These are phyloP conservation scores for Clarias laeviceps DNA, from an alignment of 2,797 vertebrate genomes.

Conservation along the genomic window DNA sequence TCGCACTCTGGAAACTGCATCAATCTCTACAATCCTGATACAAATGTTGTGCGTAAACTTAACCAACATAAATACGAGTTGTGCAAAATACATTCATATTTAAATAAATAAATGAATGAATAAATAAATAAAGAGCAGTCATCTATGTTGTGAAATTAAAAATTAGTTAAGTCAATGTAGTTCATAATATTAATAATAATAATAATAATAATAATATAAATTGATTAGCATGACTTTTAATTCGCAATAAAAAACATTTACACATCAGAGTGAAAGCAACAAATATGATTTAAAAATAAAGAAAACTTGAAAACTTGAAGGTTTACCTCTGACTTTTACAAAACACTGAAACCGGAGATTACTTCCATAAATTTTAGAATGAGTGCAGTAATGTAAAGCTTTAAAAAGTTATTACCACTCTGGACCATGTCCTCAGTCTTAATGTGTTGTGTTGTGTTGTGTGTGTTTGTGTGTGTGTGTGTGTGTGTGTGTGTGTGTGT, in stretches of 20 bases:
- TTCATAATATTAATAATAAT: too few species aligned
- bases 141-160: background rate
- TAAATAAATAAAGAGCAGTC: background rate
- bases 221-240: background rate
- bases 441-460: too few species aligned
- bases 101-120: background rate
- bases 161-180: background rate
- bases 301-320: background rate
- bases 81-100: background rate
- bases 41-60: background rate
- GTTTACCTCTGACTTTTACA: background rate
- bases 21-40: conserved; percentile 3
- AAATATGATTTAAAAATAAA: background rate
- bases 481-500: too few species aligned
- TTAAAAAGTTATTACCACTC: background rate
- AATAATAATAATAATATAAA: background rate
- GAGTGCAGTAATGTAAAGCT: background rate
- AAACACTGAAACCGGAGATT: background rate
- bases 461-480: too few species aligned
- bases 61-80: background rate
- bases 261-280: background rate
- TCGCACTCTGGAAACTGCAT: conserved; percentile 72
- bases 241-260: background rate
- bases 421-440: background rate
- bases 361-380: background rate